Evolutionary conservation across 2,113 vertebrate species (phyloP), one percentile per base, ranked within the genome.

Genomic region (Leucopternis melanops): DNA sequence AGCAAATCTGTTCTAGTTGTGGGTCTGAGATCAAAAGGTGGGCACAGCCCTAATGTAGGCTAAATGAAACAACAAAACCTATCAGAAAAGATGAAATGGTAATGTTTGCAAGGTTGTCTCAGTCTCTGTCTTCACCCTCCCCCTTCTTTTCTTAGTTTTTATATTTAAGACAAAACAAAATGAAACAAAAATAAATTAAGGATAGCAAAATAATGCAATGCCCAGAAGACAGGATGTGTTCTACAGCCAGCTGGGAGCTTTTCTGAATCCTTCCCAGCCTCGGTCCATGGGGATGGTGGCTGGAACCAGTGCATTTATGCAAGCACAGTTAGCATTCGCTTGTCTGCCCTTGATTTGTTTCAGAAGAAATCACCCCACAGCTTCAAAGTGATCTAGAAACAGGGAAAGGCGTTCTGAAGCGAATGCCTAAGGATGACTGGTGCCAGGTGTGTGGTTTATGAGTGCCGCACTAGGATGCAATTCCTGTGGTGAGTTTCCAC

Each of bases 381-480:
- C 13, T 94, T 90, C 45, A n/a, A 47, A 62, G 49, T 9, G 12
- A 34, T 72, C 61, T 84, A 45, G 52, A 55, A 81, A 57, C 11
- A 69, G 26, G 36, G 27, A 47, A 13, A 49, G 49, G 26, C 0
- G 0, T 74, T 62, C 67, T 83, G 47, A 70, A 86, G 52, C 0
- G 2, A 61, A 40, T 36, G n/a, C 47, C 21, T 71, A 7, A 8
- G 47, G 19, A 34, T 42, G 57, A 86, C n/a, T 4, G 23, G 44
- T 67, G 57, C 47, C 70, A 75, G 2, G 0, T 0, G 0, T 61
- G 52, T 78, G 44, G 27, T 40, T 84, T 75, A 50, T 10, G 32
- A 88, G 18, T 40, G 45, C 11, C 1, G 0, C 19, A 16, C 38
- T 74, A 5, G 1, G 34, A 70, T 26, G 13, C 0, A 0, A 74